Evolutionary conservation across 2,113 vertebrate species (phyloP), one percentile per base, ranked within the genome.

Genomic region (Oncorhynchus nerka): DNA sequence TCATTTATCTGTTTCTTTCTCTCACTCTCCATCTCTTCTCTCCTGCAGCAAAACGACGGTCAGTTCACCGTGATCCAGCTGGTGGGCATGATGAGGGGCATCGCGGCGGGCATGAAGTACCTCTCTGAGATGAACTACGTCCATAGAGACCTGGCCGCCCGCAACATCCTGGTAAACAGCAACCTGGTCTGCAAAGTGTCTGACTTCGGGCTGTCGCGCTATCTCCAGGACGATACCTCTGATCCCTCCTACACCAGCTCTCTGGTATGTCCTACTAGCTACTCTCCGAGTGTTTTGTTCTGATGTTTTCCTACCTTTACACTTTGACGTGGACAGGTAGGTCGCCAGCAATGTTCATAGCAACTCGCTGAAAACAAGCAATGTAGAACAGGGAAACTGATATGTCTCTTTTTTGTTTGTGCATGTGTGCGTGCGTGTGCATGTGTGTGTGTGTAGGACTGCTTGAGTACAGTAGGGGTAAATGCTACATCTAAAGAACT

Each of bases 231-330:
- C 0, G 96, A 99, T 74, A 97, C 96, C 0, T 98, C 97, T 0
- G 98, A 99, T 86, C 98, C 98, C 82, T 99, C 97, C 87, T 99
- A 99, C 82, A 99, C 97, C 88, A 99, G 98, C 92, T 99, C 97
- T 76, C 92, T 99, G 93, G 98, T 99, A 88, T 73, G 96, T 85
- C 49, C 76, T 1, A 15, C 5, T 73, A 39, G 67, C 16, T 16
- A 19, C 51, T 15, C 3, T 19, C 4, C 1, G 51, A 16, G 51
- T 5, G 12, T 55, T 55, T 5, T 15, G 51, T 55, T 19, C 16
- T 4, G 8, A 45, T 19, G 12, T 55, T 19, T 19, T 55, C 15
- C 51, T 19, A 55, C 4, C 4, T 55, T 15, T 4, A 15, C 49
- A 16, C 15, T 12, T 45, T 45, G 39, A 55, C 5, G 19, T 19